phyloP scores from a whole-genome alignment of 2,113 vertebrate species.

The Ammospiza caudacuta region DNA sequence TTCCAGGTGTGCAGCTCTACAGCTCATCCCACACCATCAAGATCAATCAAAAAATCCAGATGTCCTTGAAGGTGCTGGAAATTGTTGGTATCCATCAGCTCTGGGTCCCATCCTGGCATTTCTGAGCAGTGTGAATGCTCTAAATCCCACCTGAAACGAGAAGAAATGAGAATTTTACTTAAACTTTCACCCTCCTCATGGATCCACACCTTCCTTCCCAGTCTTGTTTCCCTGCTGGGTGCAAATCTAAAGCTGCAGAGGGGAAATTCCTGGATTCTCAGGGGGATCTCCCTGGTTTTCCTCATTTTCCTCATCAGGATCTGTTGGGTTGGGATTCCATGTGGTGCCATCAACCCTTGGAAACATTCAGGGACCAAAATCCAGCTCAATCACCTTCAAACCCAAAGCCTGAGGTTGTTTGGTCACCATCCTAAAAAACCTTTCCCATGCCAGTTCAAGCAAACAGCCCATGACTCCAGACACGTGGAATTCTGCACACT shows the following conservation, averaged over 20 bases:
- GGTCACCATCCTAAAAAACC: not conserved
- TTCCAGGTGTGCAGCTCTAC: not conserved
- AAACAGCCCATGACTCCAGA: not conserved
- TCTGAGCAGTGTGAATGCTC: not conserved
- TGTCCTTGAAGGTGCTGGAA: not conserved
- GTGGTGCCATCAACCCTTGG: not conserved
- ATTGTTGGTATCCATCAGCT: not conserved
- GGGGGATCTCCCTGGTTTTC: not conserved
- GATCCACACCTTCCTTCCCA: not conserved
- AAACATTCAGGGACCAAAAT: fast-evolving
- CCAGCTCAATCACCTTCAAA: not conserved
- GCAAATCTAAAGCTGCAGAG: not conserved
- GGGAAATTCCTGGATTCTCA: not conserved
- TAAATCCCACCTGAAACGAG: too few relatives aligned
- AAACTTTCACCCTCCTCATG: fast-evolving
- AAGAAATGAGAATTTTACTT: not conserved
- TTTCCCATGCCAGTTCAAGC: not conserved
- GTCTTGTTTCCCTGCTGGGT: not conserved
- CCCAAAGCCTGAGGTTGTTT: not conserved
- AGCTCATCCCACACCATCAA: fast-evolving
- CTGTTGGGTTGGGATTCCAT: not conserved
- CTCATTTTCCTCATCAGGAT: not conserved
- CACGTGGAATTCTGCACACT: not conserved
- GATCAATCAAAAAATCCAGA: fast-evolving
- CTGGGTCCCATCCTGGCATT: not conserved